Base-by-base conservation (phyloP, 2,797 vertebrate genomes). In the Trematomus bernacchii region DNA sequence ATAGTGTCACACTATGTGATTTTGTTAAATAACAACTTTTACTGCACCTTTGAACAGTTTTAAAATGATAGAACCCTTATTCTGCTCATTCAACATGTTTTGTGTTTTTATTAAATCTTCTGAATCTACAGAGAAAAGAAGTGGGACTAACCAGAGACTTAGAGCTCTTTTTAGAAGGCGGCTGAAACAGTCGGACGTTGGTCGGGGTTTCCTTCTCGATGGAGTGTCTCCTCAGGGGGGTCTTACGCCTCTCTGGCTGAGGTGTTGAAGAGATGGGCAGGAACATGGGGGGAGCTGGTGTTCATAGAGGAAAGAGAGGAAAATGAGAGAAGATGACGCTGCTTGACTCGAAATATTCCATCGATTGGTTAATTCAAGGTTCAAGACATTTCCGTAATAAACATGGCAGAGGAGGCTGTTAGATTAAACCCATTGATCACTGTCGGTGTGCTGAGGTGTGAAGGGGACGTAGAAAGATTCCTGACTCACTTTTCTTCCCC, bases 201-300 rank as follows among this genome's bases (percentile, higher is more conserved):
- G 98, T 99, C 48, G 98, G 98, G 0, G 97, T 99, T 89, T 99
- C 98, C 90, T 99, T 99, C 90, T 99, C 98, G 19, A 99, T 99
- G 80, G 98, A 99, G 92, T 99, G 98, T 62, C 98, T 95, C 78
- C 98, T 96, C 91, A 97, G 98, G 2, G 97, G 94, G 1, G 96
- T 92, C 89, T 97, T 94, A 50, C 96, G 95, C 85, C 98, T 95
- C 94, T 99, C 98, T 0, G 98, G 98, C 90, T 99, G 98, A 0
- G 98, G 98, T 2, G 98, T 99, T 27, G 98, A 99, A 1, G 98
- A 99, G 85, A 99, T 99, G 82, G 98, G 98, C 90, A 99, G 92
- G 93, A 99, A 99, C 91, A 96, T 96, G 2, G 98, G 97, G 55
- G 97, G 97, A 79, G 94, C 98, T 99, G 77, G 65, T 79, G 69